These are phyloP conservation scores for Melanotus villosus DNA, from an alignment of 2,888 invertebrate genomes.

Conservation along the genomic window DNA sequence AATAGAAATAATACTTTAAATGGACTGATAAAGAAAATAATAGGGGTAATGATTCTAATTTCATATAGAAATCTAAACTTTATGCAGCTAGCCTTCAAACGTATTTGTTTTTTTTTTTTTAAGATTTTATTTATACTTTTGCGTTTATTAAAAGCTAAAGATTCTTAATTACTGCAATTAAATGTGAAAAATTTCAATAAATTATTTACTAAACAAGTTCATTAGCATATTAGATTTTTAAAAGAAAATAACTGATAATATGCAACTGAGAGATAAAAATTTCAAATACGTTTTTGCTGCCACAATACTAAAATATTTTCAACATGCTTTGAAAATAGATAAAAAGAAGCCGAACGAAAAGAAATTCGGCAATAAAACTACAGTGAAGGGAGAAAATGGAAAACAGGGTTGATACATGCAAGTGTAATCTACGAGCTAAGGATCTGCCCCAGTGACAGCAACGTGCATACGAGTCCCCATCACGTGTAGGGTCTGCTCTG, in stretches of 20 bases:
- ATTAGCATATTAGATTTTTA: too few relatives aligned
- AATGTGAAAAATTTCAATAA: too few relatives aligned
- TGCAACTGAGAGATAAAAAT: too few relatives aligned
- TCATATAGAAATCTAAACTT: too few relatives aligned
- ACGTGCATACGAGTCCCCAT: constrained; percentile 60
- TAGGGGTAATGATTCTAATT: too few relatives aligned
- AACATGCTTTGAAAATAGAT: constrained; percentile 35
- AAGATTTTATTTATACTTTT: too few relatives aligned
- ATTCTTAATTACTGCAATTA: too few relatives aligned
- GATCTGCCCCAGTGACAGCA: constrained; percentile 57
- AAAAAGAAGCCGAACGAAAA: constrained; percentile 17
- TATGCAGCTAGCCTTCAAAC: too few relatives aligned
- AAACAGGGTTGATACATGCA: constrained; percentile 50
- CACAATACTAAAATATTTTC: constrained; percentile 8
- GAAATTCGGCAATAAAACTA: constrained; percentile 23
- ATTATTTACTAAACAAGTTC: too few relatives aligned
- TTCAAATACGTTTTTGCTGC: constrained; percentile 11
- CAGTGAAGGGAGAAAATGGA: constrained; percentile 11
- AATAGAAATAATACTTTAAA: not conserved
- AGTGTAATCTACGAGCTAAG: constrained; percentile 51
- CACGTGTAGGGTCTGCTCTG: constrained; percentile 51
- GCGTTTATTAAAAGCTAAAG: too few relatives aligned
- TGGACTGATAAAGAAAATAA: not conserved
- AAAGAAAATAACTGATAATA: too few relatives aligned
- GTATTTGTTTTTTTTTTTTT: too few relatives aligned